Base-by-base conservation (phyloP, 1,140 invertebrate species). In the Papilio xuthus region DNA sequence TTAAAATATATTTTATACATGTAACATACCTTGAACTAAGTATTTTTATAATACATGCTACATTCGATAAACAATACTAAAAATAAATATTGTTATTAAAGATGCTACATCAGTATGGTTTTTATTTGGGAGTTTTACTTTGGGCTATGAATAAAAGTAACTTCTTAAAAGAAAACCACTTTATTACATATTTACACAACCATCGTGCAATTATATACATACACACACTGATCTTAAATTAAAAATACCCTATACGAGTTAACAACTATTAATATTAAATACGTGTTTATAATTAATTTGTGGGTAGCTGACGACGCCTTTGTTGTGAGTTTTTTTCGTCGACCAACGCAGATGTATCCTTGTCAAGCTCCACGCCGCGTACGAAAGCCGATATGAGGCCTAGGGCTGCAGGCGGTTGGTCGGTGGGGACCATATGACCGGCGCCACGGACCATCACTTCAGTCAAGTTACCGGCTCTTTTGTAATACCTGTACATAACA, bases 391-490 rank as follows among this genome's bases (percentile, higher is more conserved):
- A 90, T 47, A 93, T 93, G n/a, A 93, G 90, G 0, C 91, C 91
- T 0, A 93, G 85, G 0, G 90, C 81, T 4, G 90, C 87, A 0
- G 87, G 89, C 3, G 96, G 96, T 86, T 96, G 95, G 88, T 96
- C 96, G 37, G 94, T 93, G 0, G 96, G 96, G 28, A 96, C 94
- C 92, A 96, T 96, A 85, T 97, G 96, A 2, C 96, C 96, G 2
- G 96, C 95, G 47, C 95, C 95, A 26, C 95, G 90, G n/a, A 96
- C 89, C 89, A 96, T 88, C 41, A 96, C 95, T 88, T 96, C 95
- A 10, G 94, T 95, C 26, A 97, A 94, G 79, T 95, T 95, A 0
- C 93, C 93, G 0, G 95, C 95, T 23, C 90, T 91, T 85, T 95
- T 95, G 13, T 95, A 95, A 83, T 96, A 97, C 1, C 96, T 97